These are phyloP conservation scores for Drosophila ustulata DNA, from an alignment of 2,888 invertebrate species.

Conservation along the genomic window DNA sequence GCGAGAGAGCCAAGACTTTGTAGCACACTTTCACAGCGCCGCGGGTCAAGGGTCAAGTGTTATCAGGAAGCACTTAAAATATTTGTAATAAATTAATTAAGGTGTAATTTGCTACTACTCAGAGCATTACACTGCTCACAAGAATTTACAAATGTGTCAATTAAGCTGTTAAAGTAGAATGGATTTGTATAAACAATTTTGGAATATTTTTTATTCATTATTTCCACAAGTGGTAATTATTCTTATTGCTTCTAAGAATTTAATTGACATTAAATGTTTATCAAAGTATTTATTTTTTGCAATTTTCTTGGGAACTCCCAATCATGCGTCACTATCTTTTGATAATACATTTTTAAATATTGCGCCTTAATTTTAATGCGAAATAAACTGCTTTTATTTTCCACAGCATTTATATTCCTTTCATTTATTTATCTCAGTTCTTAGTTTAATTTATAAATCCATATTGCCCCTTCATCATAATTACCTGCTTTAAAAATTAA, in stretches of 20 bases:
- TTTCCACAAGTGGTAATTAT: background rate
- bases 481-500: background rate
- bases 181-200: background rate
- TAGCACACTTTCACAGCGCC: conserved; percentile 41
- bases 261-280: background rate
- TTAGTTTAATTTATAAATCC: background rate
- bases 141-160: background rate
- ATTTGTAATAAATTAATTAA: conserved; percentile 50
- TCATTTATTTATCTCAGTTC: background rate
- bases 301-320: background rate
- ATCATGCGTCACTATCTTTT: background rate
- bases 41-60: conserved; percentile 32
- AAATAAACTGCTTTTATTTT: background rate
- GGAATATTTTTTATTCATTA: background rate
- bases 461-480: background rate
- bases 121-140: background rate
- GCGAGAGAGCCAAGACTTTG: conserved; percentile 16
- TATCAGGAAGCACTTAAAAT: conserved; percentile 44
- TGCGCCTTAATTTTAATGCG: background rate
- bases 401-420: background rate
- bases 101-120: conserved; percentile 45
- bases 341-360: background rate
- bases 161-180: background rate
- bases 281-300: too few relatives aligned
- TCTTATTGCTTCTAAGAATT: background rate